Evolutionary conservation across 2,888 invertebrate species (phyloP), one percentile per base, ranked within the genome.

Genomic region (Amphimallon solstitiale): DNA sequence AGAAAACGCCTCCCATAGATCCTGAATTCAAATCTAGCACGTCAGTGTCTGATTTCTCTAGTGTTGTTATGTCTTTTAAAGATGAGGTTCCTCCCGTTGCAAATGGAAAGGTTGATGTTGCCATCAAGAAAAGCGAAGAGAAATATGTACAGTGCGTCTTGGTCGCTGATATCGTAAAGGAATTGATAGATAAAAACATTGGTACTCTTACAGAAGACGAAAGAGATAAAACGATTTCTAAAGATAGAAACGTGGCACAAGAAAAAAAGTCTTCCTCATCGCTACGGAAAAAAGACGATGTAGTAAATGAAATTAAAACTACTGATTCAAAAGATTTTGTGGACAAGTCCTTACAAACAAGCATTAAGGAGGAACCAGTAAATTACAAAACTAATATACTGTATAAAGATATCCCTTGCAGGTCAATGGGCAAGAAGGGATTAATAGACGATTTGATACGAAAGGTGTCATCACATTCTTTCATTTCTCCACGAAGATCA

Each of bases 321-420:
- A 5, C n/a, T n/a, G 19, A n/a, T 40, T 21, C 38, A 5, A 29
- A 5, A 29, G 9, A 29, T 5, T 29, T 29, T 10, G 59, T 34
- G 14, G 59, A 67, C 19, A 67, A 63, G 51, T 67, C 63, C 4
- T 51, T 67, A 12, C 67, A 67, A 51, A 67, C 67, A 6, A 67
- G 62, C 56, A 40, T 15, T 1, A 40, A 51, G 15, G 56, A 59
- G 1, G n/a, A 40, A 5, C 3, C 5, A 29, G 29, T 29, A 29
- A 9, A n/a, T 12, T 21, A 43, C n/a, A 59, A 43, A 15, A 59
- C 43, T 6, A 59, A 34, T 29, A 43, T 59, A 9, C 34, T 59
- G 3, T 59, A 59, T 29, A 34, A 43, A 0, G 56, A 59, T 29
- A n/a, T 59, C 34, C 56, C 56, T 7, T 45, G 14, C 10, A 43